Conservation (phyloP, 64 coral and sea anemone species). For the Montipora efflorescens region DNA sequence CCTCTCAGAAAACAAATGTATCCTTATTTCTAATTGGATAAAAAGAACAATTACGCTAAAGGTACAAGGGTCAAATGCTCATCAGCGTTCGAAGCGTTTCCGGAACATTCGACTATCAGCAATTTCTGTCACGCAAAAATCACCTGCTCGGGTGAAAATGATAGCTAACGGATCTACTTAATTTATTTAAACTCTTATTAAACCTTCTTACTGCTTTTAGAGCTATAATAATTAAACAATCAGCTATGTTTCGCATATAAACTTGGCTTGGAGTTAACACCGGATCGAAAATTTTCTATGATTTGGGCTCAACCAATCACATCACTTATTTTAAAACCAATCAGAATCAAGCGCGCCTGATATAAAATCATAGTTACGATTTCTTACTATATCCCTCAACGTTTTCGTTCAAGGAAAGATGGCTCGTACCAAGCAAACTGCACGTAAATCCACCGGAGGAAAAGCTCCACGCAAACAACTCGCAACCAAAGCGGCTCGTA, state of each 20-base stretch:
- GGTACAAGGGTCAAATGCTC: not conserved
- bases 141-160: not conserved
- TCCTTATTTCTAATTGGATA: not conserved
- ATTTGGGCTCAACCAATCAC: not conserved
- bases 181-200: not conserved
- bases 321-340: not conserved
- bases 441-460: constrained; percentile 79
- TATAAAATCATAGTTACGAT: not conserved
- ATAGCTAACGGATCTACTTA: not conserved
- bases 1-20: not conserved
- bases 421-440: constrained; percentile 79
- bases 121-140: not conserved
- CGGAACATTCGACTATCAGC: not conserved
- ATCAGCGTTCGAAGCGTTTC: not conserved
- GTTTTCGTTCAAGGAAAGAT: not conserved
- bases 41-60: not conserved
- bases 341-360: not conserved
- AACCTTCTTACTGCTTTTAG: not conserved
- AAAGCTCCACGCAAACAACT: constrained; percentile 83
- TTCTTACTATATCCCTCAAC: not conserved
- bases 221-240: not conserved
- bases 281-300: not conserved
- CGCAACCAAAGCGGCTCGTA: constrained; percentile 80
- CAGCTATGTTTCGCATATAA: not conserved
- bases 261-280: not conserved